Base-by-base conservation (phyloP, 2,797 vertebrate genomes). In the Enteromius treurensis region DNA sequence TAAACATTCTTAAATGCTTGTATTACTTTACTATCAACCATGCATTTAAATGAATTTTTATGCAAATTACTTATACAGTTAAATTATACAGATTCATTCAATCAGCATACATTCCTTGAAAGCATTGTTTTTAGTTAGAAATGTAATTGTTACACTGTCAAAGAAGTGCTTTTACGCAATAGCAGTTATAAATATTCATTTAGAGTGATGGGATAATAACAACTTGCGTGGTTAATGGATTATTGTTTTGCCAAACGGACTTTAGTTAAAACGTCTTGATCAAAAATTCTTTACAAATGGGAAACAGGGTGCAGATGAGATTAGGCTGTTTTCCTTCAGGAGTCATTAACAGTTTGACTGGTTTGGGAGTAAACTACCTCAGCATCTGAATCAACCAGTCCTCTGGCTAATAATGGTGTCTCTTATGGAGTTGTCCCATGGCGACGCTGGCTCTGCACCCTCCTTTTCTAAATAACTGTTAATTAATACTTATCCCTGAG, bases 401-500 rank as follows among this genome's bases (percentile, higher is more conserved):
- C 88, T 90, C 86, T 86, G 90, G 90, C 89, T 89, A 85, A 90
- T 83, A 64, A 83, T 40, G 51, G 90, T 87, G 79, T 83, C 68
- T 87, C 88, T 64, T 91, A 88, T 89, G 42, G 37, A 37, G 15
- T 15, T 49, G 75, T 37, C 64, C 37, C 14, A 14, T 40, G 47
- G 29, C 32, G 17, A 64, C 5, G 11, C 17, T 42, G 53, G 47
- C 34, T 79, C 83, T 55, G n/a, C 91, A 90, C 87, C 78, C 90
- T 86, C 88, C 88, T 87, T 87, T 88, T 47, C 29, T 86, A 86
- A 91, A 93, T 93, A 90, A 89, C 92, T 91, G 90, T 86, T 92
- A 91, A 94, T 94, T 92, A 92, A 93, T 91, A 90, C 88, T 85
- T 85, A 83, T 89, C 87, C 90, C 78, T 85, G 70, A 21, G 88